These are phyloP conservation scores for Andrena marginata DNA, from an alignment of 2,888 invertebrate genomes.

Conservation along the genomic window DNA sequence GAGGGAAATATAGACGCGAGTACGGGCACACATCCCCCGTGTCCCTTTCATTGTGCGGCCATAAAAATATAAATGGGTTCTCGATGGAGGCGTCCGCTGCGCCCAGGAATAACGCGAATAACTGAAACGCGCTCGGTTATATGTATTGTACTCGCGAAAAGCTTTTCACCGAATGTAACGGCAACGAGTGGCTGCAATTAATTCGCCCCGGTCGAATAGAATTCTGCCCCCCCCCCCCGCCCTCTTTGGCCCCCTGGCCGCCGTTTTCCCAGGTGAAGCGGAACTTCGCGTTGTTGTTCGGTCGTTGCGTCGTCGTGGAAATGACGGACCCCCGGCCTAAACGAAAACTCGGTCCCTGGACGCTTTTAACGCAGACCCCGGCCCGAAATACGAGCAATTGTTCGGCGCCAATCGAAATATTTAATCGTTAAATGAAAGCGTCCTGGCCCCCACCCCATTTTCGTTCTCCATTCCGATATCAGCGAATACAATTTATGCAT, in stretches of 20 bases:
- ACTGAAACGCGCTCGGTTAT: constrained; percentile 37
- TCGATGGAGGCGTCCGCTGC: constrained; percentile 28
- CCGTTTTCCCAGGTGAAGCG: background rate
- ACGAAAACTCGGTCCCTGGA: background rate
- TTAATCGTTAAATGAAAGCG: constrained; percentile 2
- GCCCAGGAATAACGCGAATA: constrained; percentile 30
- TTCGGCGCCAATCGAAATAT: background rate
- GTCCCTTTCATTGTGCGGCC: background rate
- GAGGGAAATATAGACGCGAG: background rate
- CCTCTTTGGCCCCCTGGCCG: background rate
- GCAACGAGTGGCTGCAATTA: constrained; percentile 47
- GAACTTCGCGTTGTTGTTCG: constrained; percentile 16
- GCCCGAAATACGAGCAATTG: constrained; percentile 1
- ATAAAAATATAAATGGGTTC: constrained; percentile 43
- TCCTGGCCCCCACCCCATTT: background rate
- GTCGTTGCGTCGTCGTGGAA: background rate
- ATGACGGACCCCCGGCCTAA: background rate
- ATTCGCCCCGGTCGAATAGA: constrained; percentile 38
- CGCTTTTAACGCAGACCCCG: background rate
- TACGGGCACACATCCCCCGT: background rate
- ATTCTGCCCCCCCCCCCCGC: constrained; percentile 3
- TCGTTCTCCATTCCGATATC: background rate
- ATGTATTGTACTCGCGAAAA: constrained; percentile 37
- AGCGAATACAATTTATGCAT: background rate
- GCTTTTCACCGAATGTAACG: constrained; percentile 42